Conservation (phyloP, 2,113 vertebrate species). For the Eidolon helvum region DNA sequence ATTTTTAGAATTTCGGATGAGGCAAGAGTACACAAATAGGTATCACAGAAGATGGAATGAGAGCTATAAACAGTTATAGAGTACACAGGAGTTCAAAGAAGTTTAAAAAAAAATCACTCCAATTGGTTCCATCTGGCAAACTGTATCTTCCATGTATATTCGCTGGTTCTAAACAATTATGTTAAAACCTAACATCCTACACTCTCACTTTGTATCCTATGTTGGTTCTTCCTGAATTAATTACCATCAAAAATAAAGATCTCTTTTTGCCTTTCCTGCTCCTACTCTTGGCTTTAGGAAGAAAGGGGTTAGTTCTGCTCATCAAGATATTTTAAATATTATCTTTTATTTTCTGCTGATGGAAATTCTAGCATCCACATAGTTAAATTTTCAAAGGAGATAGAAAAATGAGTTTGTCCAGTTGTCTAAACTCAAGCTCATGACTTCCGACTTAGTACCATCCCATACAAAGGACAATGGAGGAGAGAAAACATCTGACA, state of each 20-base stretch:
- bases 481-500: conserved; percentile 56
- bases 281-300: not conserved
- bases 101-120: not conserved
- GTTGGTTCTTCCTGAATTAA: not conserved
- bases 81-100: not conserved
- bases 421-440: not conserved
- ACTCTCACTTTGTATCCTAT: not conserved
- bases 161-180: conserved; percentile 2
- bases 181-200: not conserved
- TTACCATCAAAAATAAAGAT: not conserved
- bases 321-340: not conserved
- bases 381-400: not conserved
- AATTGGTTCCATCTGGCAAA: not conserved
- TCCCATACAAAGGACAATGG: conserved; percentile 26
- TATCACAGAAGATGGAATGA: not conserved
- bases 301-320: not conserved
- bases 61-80: not conserved
- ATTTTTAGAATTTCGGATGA: not conserved
- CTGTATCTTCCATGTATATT: not conserved
- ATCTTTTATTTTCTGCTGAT: not conserved
- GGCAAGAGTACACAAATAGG: not conserved
- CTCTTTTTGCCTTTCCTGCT: not conserved
- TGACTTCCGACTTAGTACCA: conserved; percentile 58
- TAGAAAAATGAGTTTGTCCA: not conserved
- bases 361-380: not conserved